phyloP scores from a whole-genome alignment of 2,797 vertebrate genomes.

The Chaetodon trifasciatus region DNA sequence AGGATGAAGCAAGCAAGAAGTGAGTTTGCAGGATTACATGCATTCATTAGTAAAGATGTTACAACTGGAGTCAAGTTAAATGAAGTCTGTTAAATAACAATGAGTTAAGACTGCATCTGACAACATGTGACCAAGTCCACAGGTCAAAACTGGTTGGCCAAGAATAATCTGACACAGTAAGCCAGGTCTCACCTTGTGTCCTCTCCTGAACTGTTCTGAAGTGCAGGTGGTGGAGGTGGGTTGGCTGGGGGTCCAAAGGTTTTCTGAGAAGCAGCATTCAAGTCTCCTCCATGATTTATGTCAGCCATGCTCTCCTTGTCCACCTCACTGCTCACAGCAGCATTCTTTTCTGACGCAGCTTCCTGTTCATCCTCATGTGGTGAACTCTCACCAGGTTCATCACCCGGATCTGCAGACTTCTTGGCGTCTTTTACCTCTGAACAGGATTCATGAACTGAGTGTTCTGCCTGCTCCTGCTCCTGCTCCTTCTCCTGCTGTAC shows the following conservation, averaged over 20 bases:
- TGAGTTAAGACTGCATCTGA: neutral
- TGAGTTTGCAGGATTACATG: conserved; percentile 40
- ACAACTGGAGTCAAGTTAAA: conserved; percentile 3
- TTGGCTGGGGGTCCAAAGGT: conserved; percentile 79
- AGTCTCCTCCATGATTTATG: conserved; percentile 14
- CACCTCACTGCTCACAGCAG: conserved; percentile 20
- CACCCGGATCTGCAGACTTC: neutral
- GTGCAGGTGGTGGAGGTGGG: conserved; percentile 81
- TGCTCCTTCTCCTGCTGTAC: conserved; percentile 21
- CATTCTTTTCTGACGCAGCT: neutral
- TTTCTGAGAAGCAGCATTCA: conserved; percentile 11
- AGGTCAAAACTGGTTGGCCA: neutral
- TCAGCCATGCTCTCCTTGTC: conserved; percentile 6
- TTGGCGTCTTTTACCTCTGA: neutral
- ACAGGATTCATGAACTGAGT: neutral
- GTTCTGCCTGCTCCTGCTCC: conserved; percentile 29
- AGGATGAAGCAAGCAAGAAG: conserved; percentile 1
- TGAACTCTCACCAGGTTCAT: conserved; percentile 3
- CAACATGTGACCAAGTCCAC: neutral
- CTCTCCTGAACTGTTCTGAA: conserved; percentile 46
- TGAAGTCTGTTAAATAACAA: neutral
- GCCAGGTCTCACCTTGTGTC: conserved; percentile 66
- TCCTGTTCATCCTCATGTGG: conserved; percentile 10
- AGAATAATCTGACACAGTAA: neutral
- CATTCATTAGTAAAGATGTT: conserved; percentile 23